Conservation (phyloP, 2,113 vertebrate species). For the Zosterops hypoxanthus region DNA sequence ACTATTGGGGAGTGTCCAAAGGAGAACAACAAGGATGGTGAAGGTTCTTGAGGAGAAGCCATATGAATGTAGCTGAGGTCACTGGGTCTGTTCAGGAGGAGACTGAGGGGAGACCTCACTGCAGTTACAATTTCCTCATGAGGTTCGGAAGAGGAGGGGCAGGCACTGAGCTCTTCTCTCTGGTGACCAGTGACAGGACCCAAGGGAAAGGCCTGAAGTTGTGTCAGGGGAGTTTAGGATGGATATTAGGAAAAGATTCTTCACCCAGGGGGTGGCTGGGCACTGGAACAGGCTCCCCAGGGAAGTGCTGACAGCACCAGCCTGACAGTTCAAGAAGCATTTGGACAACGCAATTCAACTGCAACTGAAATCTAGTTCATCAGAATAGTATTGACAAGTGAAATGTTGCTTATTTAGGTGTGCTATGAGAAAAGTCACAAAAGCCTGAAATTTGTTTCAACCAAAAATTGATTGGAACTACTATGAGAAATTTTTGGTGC, state of each 20-base stretch:
- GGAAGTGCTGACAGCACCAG: not conserved
- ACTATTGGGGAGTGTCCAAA: not conserved
- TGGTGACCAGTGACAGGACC: not conserved
- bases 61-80: rapidly evolving
- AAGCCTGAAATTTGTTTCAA: not conserved
- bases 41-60: rapidly evolving
- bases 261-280: not conserved
- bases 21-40: rapidly evolving
- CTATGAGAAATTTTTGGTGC: not conserved
- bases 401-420: not conserved
- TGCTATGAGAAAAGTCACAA: not conserved
- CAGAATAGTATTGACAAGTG: not conserved
- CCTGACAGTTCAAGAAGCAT: not conserved
- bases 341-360: not conserved
- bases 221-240: not conserved
- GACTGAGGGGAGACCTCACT: not conserved
- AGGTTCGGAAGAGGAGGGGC: not conserved
- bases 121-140: rapidly evolving
- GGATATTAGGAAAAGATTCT: not conserved
- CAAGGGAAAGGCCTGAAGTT: rapidly evolving
- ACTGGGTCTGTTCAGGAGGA: not conserved
- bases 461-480: not conserved
- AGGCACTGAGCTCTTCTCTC: not conserved
- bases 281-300: not conserved
- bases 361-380: not conserved